Conservation (phyloP, 2,888 invertebrate genomes). For the Lumbricus terrestris region DNA sequence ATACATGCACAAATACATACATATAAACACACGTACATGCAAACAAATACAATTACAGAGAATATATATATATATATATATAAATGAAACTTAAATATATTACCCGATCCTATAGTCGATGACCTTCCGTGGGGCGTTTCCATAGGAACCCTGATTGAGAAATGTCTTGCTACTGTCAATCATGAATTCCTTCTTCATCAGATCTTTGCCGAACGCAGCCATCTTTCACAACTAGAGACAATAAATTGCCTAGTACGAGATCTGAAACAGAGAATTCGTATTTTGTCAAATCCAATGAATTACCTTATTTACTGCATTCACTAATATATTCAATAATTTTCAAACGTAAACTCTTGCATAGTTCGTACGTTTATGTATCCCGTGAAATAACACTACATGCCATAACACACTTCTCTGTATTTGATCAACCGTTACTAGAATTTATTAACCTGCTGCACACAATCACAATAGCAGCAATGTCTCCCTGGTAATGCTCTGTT, state of each 20-base stretch:
- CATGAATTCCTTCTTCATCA: constrained; percentile 25
- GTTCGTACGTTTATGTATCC: too few relatives aligned
- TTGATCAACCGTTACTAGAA: too few relatives aligned
- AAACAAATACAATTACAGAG: too few relatives aligned
- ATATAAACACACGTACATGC: too few relatives aligned
- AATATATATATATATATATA: background rate
- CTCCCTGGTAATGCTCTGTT: too few relatives aligned
- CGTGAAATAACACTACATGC: too few relatives aligned
- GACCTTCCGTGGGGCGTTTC: constrained; percentile 21
- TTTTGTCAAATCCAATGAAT: background rate
- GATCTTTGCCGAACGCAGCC: constrained; percentile 19
- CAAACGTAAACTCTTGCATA: too few relatives aligned
- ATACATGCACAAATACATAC: too few relatives aligned
- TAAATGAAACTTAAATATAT: background rate
- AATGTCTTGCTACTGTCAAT: constrained; percentile 22
- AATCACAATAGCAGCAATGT: too few relatives aligned
- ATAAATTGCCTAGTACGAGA: background rate
- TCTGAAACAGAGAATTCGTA: background rate
- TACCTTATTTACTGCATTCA: background rate
- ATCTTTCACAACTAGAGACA: constrained; percentile 4
- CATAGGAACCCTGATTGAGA: constrained; percentile 36
- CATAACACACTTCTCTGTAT: too few relatives aligned
- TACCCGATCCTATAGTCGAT: constrained; percentile 28
- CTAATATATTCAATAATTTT: too few relatives aligned
- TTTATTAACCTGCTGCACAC: too few relatives aligned